Evolutionary conservation across 2,113 vertebrate species (phyloP).

Genomic region (Mesocricetus auratus): DNA sequence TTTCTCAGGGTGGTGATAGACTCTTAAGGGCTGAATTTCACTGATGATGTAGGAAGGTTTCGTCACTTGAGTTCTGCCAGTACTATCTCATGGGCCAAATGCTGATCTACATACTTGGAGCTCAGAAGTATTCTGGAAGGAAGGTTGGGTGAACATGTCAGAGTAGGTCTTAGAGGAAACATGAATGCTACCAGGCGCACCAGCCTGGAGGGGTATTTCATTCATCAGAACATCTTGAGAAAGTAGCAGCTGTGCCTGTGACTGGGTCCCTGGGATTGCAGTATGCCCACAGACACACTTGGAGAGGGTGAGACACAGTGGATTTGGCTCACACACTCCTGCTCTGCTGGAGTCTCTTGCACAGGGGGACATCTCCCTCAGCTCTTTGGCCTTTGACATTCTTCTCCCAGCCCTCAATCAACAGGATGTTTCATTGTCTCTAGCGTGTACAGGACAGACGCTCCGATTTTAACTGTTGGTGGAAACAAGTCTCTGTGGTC

Average conservation of each 20-base stretch:
- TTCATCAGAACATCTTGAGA: rapidly evolving
- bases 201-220: background rate
- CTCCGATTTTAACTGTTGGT: background rate
- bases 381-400: background rate
- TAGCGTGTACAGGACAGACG: background rate
- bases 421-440: background rate
- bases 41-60: background rate
- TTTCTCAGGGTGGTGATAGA: background rate
- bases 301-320: background rate
- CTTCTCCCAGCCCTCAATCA: background rate
- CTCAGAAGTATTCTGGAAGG: background rate
- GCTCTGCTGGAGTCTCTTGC: no score
- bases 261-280: no score
- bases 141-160: background rate
- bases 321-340: background rate
- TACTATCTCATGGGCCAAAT: background rate
- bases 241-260: background rate
- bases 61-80: background rate
- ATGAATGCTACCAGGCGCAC: background rate
- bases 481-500: background rate
- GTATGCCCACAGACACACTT: background rate
- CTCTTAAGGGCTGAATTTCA: background rate
- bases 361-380: background rate
- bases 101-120: background rate
- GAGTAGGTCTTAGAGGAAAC: background rate